Percentiles rank a stretch among this genome's conserved stretches.
These are phyloP conservation scores for Bombus breviceps DNA, from an alignment of 1,140 invertebrate genomes.

Conservation along the genomic window DNA sequence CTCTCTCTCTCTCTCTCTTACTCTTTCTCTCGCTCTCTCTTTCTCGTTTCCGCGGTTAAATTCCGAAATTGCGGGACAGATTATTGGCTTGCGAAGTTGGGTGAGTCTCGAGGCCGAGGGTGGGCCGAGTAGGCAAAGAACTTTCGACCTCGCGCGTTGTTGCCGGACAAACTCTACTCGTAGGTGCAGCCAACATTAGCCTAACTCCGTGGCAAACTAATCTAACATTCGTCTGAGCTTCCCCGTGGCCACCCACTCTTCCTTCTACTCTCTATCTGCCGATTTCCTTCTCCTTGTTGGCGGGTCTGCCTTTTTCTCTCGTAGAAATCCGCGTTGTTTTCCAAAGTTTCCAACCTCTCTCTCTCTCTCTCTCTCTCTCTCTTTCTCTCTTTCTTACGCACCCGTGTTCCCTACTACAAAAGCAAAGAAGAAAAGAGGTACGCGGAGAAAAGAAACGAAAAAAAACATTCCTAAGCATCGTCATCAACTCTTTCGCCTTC, in stretches of 20 bases:
- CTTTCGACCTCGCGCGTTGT: slow-evolving; percentile 72
- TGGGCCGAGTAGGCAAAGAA: slow-evolving; percentile 72
- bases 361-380: too few relatives aligned
- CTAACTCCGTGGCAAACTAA: slow-evolving; percentile 78
- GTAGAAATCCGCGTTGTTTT: slow-evolving; percentile 43
- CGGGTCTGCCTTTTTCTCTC: slow-evolving; percentile 45
- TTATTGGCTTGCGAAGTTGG: slow-evolving; percentile 74
- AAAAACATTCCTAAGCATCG: slow-evolving; percentile 42
- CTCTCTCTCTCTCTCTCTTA: slow-evolving; percentile 46
- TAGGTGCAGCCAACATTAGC: slow-evolving; percentile 76
- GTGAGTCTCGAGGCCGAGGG: slow-evolving; percentile 67
- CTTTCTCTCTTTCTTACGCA: background rate
- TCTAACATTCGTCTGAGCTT: slow-evolving; percentile 76
- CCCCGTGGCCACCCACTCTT: slow-evolving; percentile 19
- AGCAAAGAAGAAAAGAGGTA: background rate
- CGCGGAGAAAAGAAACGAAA: background rate
- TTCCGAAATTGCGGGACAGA: slow-evolving; percentile 73
- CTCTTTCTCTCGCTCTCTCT: slow-evolving; percentile 58
- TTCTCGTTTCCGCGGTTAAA: slow-evolving; percentile 60
- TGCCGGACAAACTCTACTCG: slow-evolving; percentile 74
- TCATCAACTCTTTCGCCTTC: slow-evolving; percentile 37
- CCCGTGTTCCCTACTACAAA: slow-evolving; percentile 15
- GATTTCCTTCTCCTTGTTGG: slow-evolving; percentile 49
- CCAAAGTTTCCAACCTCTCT: slow-evolving; percentile 47
- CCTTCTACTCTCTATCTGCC: background rate